Base-by-base conservation (phyloP, 2,888 invertebrate species). In the Andrena haemorrhoa region DNA sequence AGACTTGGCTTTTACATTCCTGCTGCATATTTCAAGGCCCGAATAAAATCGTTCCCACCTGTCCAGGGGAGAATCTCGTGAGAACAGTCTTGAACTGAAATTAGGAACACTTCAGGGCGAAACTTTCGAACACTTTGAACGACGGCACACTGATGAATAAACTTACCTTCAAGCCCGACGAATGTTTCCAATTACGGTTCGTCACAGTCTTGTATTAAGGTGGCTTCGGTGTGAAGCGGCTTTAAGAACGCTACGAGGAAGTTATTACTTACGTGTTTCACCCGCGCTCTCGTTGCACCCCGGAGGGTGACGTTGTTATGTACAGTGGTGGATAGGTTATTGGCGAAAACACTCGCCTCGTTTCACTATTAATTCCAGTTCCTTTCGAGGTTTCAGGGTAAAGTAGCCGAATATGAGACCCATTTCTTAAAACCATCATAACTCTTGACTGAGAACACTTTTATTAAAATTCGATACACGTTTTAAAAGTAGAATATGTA, bases 101-200 rank as follows among this genome's bases (percentile, higher is more conserved):
- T 71, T 61, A 69, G 58, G 5, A 49, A 31, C 20, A 71, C 49
- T 49, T 23, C 16, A 5, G 20, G 26, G 31, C 2, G 8, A 16
- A 72, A 72, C 26, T 51, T 63, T 6, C 49, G 10, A 26, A n/a
- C 33, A 64, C 23, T 72, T 7, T 8, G 31, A 16, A 31, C 31
- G 12, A 16, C 33, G 33, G 23, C 16, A n/a, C 51, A 51, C 33
- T 71, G 71, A 64, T n/a, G 63, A 72, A 72, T 63, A 51, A 72
- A 71, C 61, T 71, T 61, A 31, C 5, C 35, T 71, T 60, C 47
- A 35, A 33, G 49, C 33, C 51, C 49, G 33, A 33, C 4, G 33
- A 72, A 51, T 51, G 51, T 71, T 51, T 33, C 33, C 49, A 49
- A 69, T 69, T 56, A 41, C 35, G 51, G 29, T n/a, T n/a, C 12